Evolutionary conservation across 2,888 invertebrate genomes (phyloP).

Genomic region (Andricus curvator): DNA sequence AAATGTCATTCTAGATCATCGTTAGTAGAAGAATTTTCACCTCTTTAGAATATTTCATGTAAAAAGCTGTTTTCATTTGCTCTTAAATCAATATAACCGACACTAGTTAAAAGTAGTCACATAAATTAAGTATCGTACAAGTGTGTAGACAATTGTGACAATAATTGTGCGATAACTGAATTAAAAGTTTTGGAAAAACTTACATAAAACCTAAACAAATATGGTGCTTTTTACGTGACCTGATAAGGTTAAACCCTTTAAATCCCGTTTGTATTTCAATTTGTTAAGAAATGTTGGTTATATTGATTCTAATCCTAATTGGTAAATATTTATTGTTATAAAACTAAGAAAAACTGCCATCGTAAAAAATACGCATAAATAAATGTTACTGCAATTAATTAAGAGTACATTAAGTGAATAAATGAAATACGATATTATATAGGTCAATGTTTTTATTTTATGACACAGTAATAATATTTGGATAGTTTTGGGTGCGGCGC

Average conservation of each 20-base stretch:
- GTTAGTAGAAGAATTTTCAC: conserved; percentile 20
- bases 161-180: conserved; percentile 4
- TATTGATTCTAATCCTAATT: conserved; percentile 15
- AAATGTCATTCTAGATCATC: conserved; percentile 66
- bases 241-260: neutral
- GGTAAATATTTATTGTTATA: conserved; percentile 1
- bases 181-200: neutral
- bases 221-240: conserved; percentile 18
- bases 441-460: conserved; percentile 65
- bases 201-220: neutral
- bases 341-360: neutral
- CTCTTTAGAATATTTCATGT: conserved; percentile 1
- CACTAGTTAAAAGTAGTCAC: neutral
- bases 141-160: conserved; percentile 24
- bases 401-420: neutral
- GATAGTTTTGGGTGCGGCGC: conserved; percentile 68
- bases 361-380: neutral
- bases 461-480: conserved; percentile 74
- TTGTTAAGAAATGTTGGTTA: conserved; percentile 13
- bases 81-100: conserved; percentile 23
- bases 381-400: neutral
- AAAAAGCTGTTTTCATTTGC: neutral
- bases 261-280: neutral
- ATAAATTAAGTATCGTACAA: conserved; percentile 28
- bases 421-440: conserved; percentile 10